Evolutionary conservation across 2,888 invertebrate genomes (phyloP), one percentile per base, ranked within the genome.

Genomic region (Formica aserva): DNA sequence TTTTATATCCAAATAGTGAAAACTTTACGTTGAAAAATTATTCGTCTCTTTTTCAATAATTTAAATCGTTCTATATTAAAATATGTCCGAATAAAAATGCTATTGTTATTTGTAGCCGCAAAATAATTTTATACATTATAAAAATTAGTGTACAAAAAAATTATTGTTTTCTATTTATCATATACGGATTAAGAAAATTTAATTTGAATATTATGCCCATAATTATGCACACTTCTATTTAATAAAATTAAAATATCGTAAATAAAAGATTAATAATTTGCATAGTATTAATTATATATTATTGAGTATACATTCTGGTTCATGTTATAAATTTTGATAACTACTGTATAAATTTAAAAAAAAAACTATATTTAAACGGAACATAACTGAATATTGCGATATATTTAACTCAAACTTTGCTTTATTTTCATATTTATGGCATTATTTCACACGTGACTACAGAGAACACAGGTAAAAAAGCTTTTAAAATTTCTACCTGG

Each of bases 401-500:
- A 66, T 38, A 52, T 62, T 74, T n/a, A 6, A 66, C 5, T 52
- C 8, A 0, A n/a, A 29, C 29, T 72, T 60, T 18, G 18, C 22
- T 63, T 38, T 45, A 29, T 15, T 71, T 35, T 52, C 5, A 35
- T 13, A 45, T 45, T 71, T 45, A 26, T 3, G n/a, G 11, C 13
- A 45, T n/a, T 45, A 62, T 62, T 80, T 74, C 15, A 29, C 74
- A 15, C 11, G 45, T 45, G 41, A 62, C 38, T 38, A 18, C 15
- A 41, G 22, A 75, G 22, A 29, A 5, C 41, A 35, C 26, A 45
- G 60, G 57, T 55, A 78, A 62, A 72, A 55, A 26, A 32, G 29
- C 45, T 72, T 13, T 26, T 38, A 78, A 63, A 82, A 66, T 66
- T 66, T 81, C 81, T 66, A 82, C 80, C 77, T 82, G 81, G 3